Percentiles rank a stretch among this genome's conserved stretches.
These are phyloP conservation scores for Pseudococcus jackbeardsleyi DNA, from an alignment of 2,888 invertebrate species.

Conservation along the genomic window DNA sequence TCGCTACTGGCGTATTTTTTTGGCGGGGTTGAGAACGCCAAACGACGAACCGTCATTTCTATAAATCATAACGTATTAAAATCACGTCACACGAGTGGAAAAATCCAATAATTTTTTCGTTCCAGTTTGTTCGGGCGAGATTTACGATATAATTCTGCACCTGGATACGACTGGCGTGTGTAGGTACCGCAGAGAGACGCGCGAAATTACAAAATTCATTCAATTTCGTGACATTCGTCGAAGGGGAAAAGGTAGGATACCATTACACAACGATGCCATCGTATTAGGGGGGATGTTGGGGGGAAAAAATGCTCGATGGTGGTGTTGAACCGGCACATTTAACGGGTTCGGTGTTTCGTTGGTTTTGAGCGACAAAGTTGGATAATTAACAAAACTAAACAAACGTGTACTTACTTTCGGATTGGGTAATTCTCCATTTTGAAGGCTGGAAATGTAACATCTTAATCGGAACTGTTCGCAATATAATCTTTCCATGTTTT, in stretches of 20 bases:
- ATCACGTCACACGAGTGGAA: constrained; percentile 20
- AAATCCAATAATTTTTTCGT: constrained; percentile 44
- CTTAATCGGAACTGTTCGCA: constrained; percentile 96
- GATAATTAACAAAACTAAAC: constrained; percentile 38
- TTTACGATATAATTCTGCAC: constrained; percentile 29
- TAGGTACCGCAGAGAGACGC: constrained; percentile 9
- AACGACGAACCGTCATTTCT: neutral
- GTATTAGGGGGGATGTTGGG: neutral
- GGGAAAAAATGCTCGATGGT: neutral
- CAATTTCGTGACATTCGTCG: neutral
- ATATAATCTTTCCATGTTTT: constrained; percentile 94
- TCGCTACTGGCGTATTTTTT: neutral
- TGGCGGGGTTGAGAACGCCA: neutral
- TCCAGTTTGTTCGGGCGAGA: neutral
- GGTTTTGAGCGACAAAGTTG: neutral
- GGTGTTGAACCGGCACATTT: neutral
- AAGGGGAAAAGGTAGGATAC: neutral
- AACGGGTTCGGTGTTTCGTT: neutral
- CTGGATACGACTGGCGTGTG: constrained; percentile 1
- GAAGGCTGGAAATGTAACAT: constrained; percentile 97
- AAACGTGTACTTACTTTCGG: constrained; percentile 82
- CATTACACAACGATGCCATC: neutral
- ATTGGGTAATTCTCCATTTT: constrained; percentile 95
- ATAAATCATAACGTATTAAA: constrained; percentile 38
- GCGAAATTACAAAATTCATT: constrained; percentile 35